Conservation (phyloP, 1,140 invertebrate genomes). For the Pseudobourletiella spinata region DNA sequence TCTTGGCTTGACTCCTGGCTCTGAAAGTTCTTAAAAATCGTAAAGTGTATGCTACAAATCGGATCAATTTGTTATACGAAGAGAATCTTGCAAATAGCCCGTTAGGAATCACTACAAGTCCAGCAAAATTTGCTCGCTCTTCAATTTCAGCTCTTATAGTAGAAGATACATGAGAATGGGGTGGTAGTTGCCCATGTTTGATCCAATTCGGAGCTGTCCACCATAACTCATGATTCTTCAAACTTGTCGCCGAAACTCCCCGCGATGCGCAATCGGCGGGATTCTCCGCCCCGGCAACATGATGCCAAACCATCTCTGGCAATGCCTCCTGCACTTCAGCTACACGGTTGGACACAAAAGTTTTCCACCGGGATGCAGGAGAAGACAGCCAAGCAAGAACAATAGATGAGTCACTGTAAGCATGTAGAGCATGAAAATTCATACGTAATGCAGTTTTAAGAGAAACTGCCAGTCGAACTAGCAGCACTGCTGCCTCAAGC, state of each 20-base stretch:
- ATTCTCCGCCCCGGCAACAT: slow-evolving; percentile 38
- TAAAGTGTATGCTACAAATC: too few species aligned
- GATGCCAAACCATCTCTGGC: slow-evolving; percentile 34
- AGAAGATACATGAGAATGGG: too few species aligned
- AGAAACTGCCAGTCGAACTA: slow-evolving; percentile 19
- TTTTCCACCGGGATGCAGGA: slow-evolving; percentile 37
- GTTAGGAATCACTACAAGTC: too few species aligned
- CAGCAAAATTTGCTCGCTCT: too few species aligned
- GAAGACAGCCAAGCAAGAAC: slow-evolving; percentile 39
- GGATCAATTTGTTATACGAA: too few species aligned
- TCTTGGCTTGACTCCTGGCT: too few species aligned
- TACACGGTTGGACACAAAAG: slow-evolving; percentile 42
- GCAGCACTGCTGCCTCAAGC: slow-evolving; percentile 36
- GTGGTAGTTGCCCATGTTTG: too few species aligned
- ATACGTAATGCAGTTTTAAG: background rate
- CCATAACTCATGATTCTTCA: slow-evolving; percentile 38
- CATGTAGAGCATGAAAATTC: background rate
- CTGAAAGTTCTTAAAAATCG: too few species aligned
- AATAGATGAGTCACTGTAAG: slow-evolving; percentile 40
- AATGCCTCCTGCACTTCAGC: slow-evolving; percentile 38
- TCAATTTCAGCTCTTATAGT: too few species aligned
- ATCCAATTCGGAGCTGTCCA: too few species aligned
- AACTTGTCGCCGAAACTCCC: slow-evolving; percentile 35
- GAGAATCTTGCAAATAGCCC: too few species aligned
- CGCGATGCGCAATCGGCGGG: slow-evolving; percentile 43